Evolutionary conservation across 2,797 vertebrate genomes (phyloP).

Genomic region (Orientallactaga sibirica): DNA sequence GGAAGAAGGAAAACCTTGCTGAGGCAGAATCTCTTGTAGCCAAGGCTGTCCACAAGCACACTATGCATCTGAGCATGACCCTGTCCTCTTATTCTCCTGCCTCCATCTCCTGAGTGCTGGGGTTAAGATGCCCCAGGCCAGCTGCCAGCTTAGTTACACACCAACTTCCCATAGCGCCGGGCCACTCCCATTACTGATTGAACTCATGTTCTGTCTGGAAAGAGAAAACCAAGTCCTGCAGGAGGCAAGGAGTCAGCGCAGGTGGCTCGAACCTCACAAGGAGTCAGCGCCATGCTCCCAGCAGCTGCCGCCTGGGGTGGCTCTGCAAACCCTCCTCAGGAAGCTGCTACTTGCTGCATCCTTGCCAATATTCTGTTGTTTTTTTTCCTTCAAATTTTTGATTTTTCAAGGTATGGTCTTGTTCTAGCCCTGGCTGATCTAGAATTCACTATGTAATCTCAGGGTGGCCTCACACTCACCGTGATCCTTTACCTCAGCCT

Average conservation of each 20-base stretch:
- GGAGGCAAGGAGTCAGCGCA: not conserved
- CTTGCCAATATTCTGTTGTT: not conserved
- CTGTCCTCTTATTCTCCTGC: not conserved
- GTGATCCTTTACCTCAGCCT: too few relatives aligned
- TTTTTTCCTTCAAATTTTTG: too few relatives aligned
- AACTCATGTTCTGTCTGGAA: not conserved
- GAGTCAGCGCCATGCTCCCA: accelerated
- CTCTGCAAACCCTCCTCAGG: not conserved
- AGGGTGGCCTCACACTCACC: too few relatives aligned
- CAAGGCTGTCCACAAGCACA: not conserved
- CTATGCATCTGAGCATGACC: not conserved
- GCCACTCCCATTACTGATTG: too few relatives aligned
- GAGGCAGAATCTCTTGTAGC: not conserved
- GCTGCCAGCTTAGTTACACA: not conserved
- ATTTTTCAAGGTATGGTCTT: too few relatives aligned
- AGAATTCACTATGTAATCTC: too few relatives aligned
- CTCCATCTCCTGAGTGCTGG: not conserved
- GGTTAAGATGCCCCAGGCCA: not conserved
- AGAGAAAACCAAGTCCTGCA: not conserved
- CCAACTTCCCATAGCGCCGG: not conserved
- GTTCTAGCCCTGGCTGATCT: too few relatives aligned
- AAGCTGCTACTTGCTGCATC: too few relatives aligned
- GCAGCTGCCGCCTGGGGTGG: not conserved
- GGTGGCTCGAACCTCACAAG: not conserved
- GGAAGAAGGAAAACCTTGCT: not conserved